These are phyloP conservation scores for Xenopus laevis DNA, from an alignment of 2,113 vertebrate genomes.

Conservation along the genomic window DNA sequence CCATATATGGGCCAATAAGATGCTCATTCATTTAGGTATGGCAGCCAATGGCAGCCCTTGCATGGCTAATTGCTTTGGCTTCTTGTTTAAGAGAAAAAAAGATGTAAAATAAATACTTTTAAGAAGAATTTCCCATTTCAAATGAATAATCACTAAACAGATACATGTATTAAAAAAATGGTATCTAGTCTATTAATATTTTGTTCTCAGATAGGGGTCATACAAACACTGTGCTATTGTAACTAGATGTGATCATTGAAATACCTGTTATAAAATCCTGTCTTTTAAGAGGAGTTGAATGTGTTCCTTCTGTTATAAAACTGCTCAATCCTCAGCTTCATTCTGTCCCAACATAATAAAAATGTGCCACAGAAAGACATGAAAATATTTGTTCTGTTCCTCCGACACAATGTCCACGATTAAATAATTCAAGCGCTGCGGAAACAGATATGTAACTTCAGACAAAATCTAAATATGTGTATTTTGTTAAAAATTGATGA, in stretches of 20 bases:
- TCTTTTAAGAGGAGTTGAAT: conserved; percentile 2
- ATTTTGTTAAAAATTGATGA: conserved; percentile 52
- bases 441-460: conserved; percentile 41
- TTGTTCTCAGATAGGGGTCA: no score
- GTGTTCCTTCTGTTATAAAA: conserved; percentile 17
- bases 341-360: conserved; percentile 3
- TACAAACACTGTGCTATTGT: neutral
- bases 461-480: conserved; percentile 14
- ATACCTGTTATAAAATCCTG: neutral
- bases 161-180: no score
- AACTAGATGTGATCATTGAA: neutral
- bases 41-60: no score
- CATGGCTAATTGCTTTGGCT: no score
- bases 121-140: no score
- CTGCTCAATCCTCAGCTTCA: conserved; percentile 8
- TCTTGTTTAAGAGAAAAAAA: no score
- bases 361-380: conserved; percentile 15
- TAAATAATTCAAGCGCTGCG: conserved; percentile 36
- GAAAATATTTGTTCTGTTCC: conserved; percentile 22
- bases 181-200: no score
- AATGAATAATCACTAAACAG: no score
- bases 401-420: neutral
- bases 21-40: no score
- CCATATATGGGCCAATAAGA: no score
- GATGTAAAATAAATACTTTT: no score